Conservation (phyloP, 2,888 invertebrate species). For the Adelphocoris suturalis region DNA sequence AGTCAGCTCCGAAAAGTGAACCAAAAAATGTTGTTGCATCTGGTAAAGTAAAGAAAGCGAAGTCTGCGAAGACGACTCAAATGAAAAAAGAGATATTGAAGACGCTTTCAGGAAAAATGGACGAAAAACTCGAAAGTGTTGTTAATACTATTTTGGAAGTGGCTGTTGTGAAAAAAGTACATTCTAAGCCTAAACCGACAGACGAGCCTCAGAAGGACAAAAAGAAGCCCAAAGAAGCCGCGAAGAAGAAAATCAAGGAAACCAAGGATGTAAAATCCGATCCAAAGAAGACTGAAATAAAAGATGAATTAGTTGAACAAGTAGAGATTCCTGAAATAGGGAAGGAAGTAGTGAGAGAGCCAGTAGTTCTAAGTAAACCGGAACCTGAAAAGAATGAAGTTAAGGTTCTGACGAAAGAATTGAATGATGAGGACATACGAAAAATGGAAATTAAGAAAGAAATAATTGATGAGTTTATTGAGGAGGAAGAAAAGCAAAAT, state of each 20-base stretch:
- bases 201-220: conserved; percentile 70
- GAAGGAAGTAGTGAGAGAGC: conserved; percentile 72
- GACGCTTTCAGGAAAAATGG: conserved; percentile 71
- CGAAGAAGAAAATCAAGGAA: conserved; percentile 72
- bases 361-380: conserved; percentile 71
- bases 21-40: conserved; percentile 70
- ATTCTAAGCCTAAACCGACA: conserved; percentile 40
- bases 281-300: conserved; percentile 74
- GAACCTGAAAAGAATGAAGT: conserved; percentile 53
- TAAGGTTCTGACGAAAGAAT: conserved; percentile 44
- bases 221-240: conserved; percentile 73
- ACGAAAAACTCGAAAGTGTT: conserved; percentile 72
- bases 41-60: conserved; percentile 70
- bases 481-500: conserved; percentile 70
- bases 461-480: conserved; percentile 64
- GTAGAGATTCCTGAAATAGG: conserved; percentile 72
- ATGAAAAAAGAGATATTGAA: conserved; percentile 72
- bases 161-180: conserved; percentile 72
- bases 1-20: conserved; percentile 55
- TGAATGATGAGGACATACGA: conserved; percentile 56
- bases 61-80: conserved; percentile 62
- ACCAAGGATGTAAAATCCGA: conserved; percentile 75
- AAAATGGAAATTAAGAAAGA: conserved; percentile 70
- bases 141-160: conserved; percentile 74
- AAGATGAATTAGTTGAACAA: conserved; percentile 74